Evolutionary conservation across 2,888 invertebrate species (phyloP), one percentile per base, ranked within the genome.

Genomic region (Coelogynopora nodosa): DNA sequence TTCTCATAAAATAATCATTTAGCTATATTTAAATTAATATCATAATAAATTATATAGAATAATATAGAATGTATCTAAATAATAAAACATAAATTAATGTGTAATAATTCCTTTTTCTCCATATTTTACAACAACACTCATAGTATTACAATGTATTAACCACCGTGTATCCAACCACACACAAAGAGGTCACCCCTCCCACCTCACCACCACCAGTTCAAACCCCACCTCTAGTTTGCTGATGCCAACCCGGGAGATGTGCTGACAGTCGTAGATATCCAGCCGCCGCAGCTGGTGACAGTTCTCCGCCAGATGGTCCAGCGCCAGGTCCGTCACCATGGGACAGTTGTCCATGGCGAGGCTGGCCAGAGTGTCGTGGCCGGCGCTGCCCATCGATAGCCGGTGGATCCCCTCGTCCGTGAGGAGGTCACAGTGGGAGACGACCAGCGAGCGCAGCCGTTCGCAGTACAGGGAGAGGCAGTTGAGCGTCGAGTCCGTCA

Each of bases 261-360:
- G 94, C 93, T 98, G 98, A 93, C 99, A 99, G 93, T 99, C 99
- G 92, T 98, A 99, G 87, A 99, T 94, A 93, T 98, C 99, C 90
- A 99, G 97, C 88, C 98, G 94, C 93, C 97, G 96, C 90, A 99
- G 94, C 92, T 96, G 96, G 93, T 96, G 96, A 93, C 97, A 98
- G 87, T 96, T 95, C 18, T 85, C 67, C 89, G 94, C 95, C 90
- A 99, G 94, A 93, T 98, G 96, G 91, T 98, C 98, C 90, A 99
- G 93, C 84, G 98, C 96, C 26, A 95, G 95, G 93, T 99, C 99
- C 0, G 98, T 98, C 90, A 99, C 96, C 88, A 98, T 93, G 0
- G 99, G 99, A 93, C 99, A 99, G 93, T 99, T 99, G 93, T 99
- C 99, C 90, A 99, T 93, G 92, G 99, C 99, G 86, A 99, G 94